phyloP scores from a whole-genome alignment of 2,113 vertebrate species.

The Garra rufa region DNA sequence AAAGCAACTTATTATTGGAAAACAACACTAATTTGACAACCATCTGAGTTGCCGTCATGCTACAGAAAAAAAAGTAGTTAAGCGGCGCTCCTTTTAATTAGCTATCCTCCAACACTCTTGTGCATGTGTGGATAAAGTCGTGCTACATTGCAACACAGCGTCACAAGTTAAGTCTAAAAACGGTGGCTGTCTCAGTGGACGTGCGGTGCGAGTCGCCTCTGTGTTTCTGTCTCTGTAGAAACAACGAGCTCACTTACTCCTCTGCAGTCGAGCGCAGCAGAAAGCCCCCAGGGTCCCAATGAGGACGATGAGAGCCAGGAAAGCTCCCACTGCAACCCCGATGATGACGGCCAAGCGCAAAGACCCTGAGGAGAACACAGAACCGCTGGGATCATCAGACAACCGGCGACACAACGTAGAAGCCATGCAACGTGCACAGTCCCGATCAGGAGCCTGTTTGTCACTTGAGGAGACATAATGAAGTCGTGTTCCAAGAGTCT shows the following conservation, averaged over 20 bases:
- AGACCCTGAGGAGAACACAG: conserved; percentile 81
- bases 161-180: not conserved
- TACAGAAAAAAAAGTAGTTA: not conserved
- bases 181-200: conserved; percentile 17
- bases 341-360: conserved; percentile 97
- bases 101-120: not conserved
- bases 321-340: conserved; percentile 94
- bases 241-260: conserved; percentile 84
- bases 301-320: conserved; percentile 94
- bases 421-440: not conserved
- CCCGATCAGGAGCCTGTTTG: conserved; percentile 32
- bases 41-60: not conserved
- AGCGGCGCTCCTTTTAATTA: conserved; percentile 6
- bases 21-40: conserved; percentile 20
- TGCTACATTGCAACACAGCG: not conserved
- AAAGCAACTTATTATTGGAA: conserved; percentile 17
- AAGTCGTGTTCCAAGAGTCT: conserved; percentile 29
- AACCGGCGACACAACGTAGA: not conserved
- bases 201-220: not conserved
- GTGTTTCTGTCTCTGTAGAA: not conserved
- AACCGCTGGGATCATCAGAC: conserved; percentile 49
- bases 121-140: not conserved
- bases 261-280: conserved; percentile 96
- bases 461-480: conserved; percentile 46
- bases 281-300: conserved; percentile 97